Percentiles rank a stretch among this genome's conserved stretches.
phyloP scores from a whole-genome alignment of 2,797 vertebrate genomes.

The Cynodonichthys magdalenae region DNA sequence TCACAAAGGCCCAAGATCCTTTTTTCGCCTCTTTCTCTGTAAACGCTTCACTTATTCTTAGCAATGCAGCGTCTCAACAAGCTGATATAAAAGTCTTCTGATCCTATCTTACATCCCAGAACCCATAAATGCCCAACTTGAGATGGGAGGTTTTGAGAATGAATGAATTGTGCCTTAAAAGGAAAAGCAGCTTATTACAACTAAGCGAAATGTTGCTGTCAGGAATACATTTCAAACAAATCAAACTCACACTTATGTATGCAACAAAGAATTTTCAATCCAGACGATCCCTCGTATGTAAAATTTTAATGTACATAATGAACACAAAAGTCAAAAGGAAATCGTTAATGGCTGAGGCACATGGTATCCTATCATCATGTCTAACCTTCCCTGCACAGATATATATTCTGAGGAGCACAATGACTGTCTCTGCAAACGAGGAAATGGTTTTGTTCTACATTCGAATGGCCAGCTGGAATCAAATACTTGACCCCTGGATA shows the following conservation, averaged over 20 bases:
- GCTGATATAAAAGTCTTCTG: constrained; percentile 13
- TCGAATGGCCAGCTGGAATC: constrained; percentile 91
- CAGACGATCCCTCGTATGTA: not conserved
- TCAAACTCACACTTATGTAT: too few species aligned
- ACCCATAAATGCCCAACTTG: constrained; percentile 1
- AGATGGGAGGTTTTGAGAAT: constrained; percentile 3
- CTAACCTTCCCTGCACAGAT: constrained; percentile 70
- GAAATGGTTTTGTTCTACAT: constrained; percentile 83
- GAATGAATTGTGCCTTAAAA: constrained; percentile 26
- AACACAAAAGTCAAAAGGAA: too few species aligned
- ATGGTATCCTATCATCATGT: constrained; percentile 24
- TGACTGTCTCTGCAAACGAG: constrained; percentile 29
- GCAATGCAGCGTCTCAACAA: constrained; percentile 28
- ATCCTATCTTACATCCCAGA: constrained; percentile 24
- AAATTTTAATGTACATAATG: too few species aligned
- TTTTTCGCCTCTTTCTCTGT: constrained; percentile 8
- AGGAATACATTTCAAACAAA: not conserved
- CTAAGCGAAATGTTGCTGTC: not conserved
- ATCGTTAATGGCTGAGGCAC: not conserved
- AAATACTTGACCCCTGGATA: constrained; percentile 95
- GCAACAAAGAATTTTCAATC: too few species aligned
- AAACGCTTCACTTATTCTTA: constrained; percentile 42
- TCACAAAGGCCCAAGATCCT: constrained; percentile 21
- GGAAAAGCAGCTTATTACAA: constrained; percentile 11
- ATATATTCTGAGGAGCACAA: constrained; percentile 58